Base-by-base conservation (phyloP, 2,797 vertebrate genomes). In the Mastacembelus armatus region DNA sequence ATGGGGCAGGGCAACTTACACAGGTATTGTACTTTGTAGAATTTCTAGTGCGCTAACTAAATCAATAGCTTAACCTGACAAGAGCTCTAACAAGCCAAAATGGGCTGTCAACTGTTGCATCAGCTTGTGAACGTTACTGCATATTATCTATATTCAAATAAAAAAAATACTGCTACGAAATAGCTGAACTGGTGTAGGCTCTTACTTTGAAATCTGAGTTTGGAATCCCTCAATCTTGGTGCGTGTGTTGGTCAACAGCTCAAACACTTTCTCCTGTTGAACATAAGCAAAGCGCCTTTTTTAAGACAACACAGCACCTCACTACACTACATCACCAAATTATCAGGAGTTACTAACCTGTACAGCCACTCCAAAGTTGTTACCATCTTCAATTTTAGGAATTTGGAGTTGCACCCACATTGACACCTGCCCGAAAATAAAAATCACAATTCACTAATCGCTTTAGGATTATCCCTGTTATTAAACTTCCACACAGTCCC, bases 291-390 rank as follows among this genome's bases (percentile, higher is more conserved):
- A 71, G 16, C n/a, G n/a, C n/a, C n/a, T n/a, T n/a, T n/a, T n/a
- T 0, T 4, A 30, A 16, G 5, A 40, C 10, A n/a, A 32, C 5
- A 26, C 4, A 2, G 0, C 9, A 26, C 1, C 5, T 36, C 16
- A 8, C 10, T 21, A 5, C 5, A 10, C 4, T 9, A 10, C 7
- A 16, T 18, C 22, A 19, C 14, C 7, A 7, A 14, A 30, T 5
- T 2, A 30, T 39, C 14, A 30, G 10, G 11, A 0, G 29, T 40
- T 15, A 70, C 91, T 51, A 7, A 97, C 96, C 95, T 97, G 96
- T 10, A 98, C 95, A 3, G 95, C 94, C 30, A 98, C 96, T 9
- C 96, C 96, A 71, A 98, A 98, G 85, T 98, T 98, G 86, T 98
- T 95, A 0, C 96, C 96, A 26, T 98, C 96, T 63, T 97, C 96